phyloP scores from a whole-genome alignment of 2,797 vertebrate species.

The Apogon hyalosoma region DNA sequence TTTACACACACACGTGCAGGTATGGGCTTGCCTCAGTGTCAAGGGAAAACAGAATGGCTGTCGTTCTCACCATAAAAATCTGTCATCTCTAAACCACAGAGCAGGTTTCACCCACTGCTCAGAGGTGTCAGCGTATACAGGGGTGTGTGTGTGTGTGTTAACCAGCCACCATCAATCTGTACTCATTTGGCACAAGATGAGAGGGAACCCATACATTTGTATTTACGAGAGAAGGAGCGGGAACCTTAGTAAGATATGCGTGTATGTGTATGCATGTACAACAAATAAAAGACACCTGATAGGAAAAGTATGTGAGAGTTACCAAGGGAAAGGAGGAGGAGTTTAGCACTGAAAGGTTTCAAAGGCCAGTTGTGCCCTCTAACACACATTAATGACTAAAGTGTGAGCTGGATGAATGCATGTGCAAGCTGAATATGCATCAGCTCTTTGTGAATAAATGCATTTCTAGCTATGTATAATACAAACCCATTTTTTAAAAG shows the following conservation, averaged over 20 bases:
- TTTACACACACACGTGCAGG: conserved; percentile 31
- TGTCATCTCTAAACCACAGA: conserved; percentile 28
- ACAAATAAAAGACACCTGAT: conserved; percentile 45
- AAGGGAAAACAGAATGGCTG: conserved; percentile 41
- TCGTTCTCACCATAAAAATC: conserved; percentile 49
- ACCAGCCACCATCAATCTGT: conserved; percentile 26
- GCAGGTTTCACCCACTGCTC: conserved; percentile 30
- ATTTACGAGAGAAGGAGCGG: conserved; percentile 12
- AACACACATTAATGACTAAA: conserved; percentile 22
- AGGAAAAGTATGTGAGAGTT: conserved; percentile 40
- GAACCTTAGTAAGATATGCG: conserved; percentile 29
- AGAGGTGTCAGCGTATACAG: conserved; percentile 35
- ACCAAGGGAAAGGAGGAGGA: conserved; percentile 1
- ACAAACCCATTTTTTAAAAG: neutral
- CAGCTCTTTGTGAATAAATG: neutral
- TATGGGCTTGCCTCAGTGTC: conserved; percentile 41
- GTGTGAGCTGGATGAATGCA: neutral
- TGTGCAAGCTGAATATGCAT: conserved; percentile 3
- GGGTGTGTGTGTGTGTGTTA: conserved; percentile 13
- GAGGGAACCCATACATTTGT: conserved; percentile 33
- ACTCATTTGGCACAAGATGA: conserved; percentile 61
- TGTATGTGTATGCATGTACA: neutral
- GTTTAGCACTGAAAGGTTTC: conserved; percentile 8
- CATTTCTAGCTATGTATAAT: neutral
- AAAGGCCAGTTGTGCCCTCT: conserved; percentile 29